These are phyloP conservation scores for Leucania comma DNA, from an alignment of 2,888 invertebrate genomes.

Conservation along the genomic window DNA sequence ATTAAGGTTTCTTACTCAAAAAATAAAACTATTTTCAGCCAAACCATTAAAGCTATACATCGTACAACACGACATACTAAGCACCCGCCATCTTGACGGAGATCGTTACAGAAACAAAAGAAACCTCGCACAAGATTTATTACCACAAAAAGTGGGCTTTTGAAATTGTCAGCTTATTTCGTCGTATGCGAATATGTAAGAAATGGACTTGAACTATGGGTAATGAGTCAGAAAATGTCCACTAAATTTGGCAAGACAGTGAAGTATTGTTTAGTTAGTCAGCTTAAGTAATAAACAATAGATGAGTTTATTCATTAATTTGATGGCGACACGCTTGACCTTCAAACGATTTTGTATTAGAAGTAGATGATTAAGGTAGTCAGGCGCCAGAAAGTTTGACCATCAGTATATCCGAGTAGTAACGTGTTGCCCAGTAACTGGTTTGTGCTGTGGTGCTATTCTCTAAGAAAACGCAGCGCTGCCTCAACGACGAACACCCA, in stretches of 20 bases:
- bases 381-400: no score
- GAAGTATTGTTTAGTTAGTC: not conserved
- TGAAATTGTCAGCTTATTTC: slow-evolving; percentile 37
- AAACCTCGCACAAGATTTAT: slow-evolving; percentile 48
- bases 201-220: slow-evolving; percentile 10
- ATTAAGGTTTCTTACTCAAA: not conserved
- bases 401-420: no score
- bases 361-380: no score
- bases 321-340: not conserved
- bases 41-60: slow-evolving; percentile 29
- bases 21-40: not conserved
- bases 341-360: no score
- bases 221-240: slow-evolving; percentile 38
- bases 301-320: not conserved
- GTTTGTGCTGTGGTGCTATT: no score
- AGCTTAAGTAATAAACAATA: slow-evolving; percentile 25
- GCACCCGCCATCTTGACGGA: slow-evolving; percentile 18
- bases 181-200: slow-evolving; percentile 14
- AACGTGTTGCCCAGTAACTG: no score
- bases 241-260: slow-evolving; percentile 12
- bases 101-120: slow-evolving; percentile 36
- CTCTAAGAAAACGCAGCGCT: no score
- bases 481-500: no score
- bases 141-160: slow-evolving; percentile 38
- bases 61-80: slow-evolving; percentile 1